Base-by-base conservation (phyloP, 2,113 vertebrate genomes). In the Pao palembangensis region DNA sequence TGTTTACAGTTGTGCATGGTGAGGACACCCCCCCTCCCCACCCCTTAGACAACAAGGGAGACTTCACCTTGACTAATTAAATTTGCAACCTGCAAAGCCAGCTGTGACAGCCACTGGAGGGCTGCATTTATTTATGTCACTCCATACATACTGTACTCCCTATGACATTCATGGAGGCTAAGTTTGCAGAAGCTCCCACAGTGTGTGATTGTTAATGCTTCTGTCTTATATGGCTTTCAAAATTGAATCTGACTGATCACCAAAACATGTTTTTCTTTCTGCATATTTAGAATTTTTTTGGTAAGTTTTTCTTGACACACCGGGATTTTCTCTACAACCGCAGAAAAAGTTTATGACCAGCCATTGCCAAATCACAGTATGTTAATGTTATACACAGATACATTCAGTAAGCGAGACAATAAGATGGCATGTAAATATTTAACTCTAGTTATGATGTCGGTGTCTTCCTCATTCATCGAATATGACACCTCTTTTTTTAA, bases 31-130 rank as follows among this genome's bases (percentile, higher is more conserved):
- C 89, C 79, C 77, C 58, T 15, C 55, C 42, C 42, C 42, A 44
- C 43, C 54, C 59, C 63, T 23, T 72, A 89, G 87, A 94, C 91
- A 91, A 93, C 93, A 92, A 89, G 92, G 92, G 91, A 91, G 91
- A 89, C 91, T 93, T 94, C 92, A 91, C 84, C 91, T 86, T 73
- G 89, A 83, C 92, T 95, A 96, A 97, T 97, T 97, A 96, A 94
- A 96, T 94, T 92, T 95, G 94, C 94, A 95, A 28, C 94, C 92
- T 89, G 88, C 91, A 87, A 87, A 82, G 80, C 89, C 90, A 89
- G 88, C 87, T 90, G 86, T 92, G 93, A 96, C 93, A 94, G 91
- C 88, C 84, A 89, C 93, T 79, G 83, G 72, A 86, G 81, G 75
- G 82, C 77, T 86, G 83, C 89, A 83, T 90, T 88, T 91, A 87